Evolutionary conservation across 1,140 invertebrate species (phyloP).

Genomic region (Gerris buenoi): DNA sequence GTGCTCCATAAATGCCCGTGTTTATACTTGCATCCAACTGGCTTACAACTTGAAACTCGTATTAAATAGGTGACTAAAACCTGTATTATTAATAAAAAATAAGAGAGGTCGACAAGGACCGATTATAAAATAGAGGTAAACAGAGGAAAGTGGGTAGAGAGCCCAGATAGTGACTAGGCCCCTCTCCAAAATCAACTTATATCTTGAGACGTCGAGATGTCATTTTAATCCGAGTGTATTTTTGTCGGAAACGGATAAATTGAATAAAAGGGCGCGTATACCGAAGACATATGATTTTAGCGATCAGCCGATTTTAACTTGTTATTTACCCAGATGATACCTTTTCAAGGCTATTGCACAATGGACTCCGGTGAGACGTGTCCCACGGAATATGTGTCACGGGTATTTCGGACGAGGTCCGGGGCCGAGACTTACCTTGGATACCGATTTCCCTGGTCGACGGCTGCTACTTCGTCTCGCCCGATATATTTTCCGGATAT

Average conservation of each 20-base stretch:
- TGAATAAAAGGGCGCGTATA: constrained; percentile 7
- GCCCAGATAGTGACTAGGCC: too few species aligned
- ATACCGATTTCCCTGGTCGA: not conserved
- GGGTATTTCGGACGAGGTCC: not conserved
- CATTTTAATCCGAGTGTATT: too few species aligned
- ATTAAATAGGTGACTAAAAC: too few species aligned
- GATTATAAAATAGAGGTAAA: too few species aligned
- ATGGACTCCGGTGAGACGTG: not conserved
- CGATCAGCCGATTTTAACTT: constrained; percentile 19
- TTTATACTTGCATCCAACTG: too few species aligned
- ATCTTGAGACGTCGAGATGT: too few species aligned
- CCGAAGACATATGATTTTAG: constrained; percentile 17
- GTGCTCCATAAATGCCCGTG: too few species aligned
- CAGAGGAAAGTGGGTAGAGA: too few species aligned
- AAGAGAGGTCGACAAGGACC: too few species aligned
- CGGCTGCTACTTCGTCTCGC: not conserved
- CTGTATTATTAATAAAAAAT: too few species aligned
- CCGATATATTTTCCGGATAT: not conserved
- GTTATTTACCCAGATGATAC: constrained; percentile 20
- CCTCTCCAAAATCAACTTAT: too few species aligned
- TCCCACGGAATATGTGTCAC: not conserved
- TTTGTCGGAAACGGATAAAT: constrained; percentile 2
- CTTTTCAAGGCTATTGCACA: constrained; percentile 19
- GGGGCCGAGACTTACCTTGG: constrained; percentile 2
- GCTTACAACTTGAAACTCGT: too few species aligned